phyloP scores from a whole-genome alignment of 2,888 invertebrate species.

The Rambutsinella grinnellia region DNA sequence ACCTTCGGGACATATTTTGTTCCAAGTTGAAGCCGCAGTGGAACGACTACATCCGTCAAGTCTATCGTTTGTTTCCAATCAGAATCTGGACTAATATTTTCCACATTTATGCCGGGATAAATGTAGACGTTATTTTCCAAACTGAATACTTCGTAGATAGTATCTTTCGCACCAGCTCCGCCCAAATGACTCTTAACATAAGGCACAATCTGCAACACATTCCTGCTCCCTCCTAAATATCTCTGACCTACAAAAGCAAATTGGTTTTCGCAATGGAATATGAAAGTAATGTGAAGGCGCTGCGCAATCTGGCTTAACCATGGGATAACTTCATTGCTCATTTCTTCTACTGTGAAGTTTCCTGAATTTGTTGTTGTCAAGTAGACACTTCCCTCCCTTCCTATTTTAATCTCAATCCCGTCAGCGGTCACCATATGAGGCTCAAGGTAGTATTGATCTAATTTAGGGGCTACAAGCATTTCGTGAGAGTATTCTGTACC shows the following conservation, averaged over 20 bases:
- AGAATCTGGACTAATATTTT: not conserved
- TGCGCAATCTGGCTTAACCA: not conserved
- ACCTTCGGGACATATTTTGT: constrained; percentile 29
- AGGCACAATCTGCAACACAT: constrained; percentile 13
- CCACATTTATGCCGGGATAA: constrained; percentile 15
- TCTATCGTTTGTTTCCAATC: constrained; percentile 2
- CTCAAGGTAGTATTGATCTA: constrained; percentile 23
- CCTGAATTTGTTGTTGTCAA: not conserved
- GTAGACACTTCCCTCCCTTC: not conserved
- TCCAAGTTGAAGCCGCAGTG: not conserved
- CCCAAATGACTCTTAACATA: constrained; percentile 10
- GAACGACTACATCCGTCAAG: constrained; percentile 19
- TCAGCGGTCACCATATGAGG: constrained; percentile 23
- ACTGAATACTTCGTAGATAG: constrained; percentile 8
- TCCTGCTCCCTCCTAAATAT: not conserved
- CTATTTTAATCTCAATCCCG: constrained; percentile 3
- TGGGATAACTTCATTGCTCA: not conserved
- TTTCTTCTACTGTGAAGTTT: not conserved
- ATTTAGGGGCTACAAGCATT: no score
- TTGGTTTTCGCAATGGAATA: not conserved
- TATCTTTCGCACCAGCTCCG: constrained; percentile 19
- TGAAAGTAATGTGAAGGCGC: not conserved
- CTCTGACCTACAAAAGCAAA: constrained; percentile 7
- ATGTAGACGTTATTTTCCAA: constrained; percentile 20
- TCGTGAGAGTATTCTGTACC: no score